A percentile compares a stretch with the other conserved stretches of the same genome.
Evolutionary conservation across 1,140 invertebrate species (phyloP).

Genomic region (Dendroctonus valens): DNA sequence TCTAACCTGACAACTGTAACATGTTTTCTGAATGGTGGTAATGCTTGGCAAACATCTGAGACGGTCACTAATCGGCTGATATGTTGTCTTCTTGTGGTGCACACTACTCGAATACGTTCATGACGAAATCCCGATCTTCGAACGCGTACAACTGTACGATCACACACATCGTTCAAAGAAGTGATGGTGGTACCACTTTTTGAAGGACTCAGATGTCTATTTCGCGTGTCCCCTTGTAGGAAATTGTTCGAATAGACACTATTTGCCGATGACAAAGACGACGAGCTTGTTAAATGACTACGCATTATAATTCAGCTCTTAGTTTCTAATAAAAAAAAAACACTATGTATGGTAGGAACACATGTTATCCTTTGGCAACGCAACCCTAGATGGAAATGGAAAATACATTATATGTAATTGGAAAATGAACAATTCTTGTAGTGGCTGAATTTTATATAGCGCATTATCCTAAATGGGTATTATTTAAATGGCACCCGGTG

Average conservation of each 20-base stretch:
- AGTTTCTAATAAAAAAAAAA: too few species aligned
- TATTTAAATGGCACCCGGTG: too few species aligned
- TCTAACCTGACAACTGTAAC: constrained; percentile 49
- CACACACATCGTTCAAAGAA: constrained; percentile 38
- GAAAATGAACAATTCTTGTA: too few species aligned
- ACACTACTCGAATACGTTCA: constrained; percentile 48
- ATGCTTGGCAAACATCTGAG: constrained; percentile 42
- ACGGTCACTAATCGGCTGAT: constrained; percentile 49
- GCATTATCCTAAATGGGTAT: too few species aligned
- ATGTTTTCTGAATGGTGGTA: constrained; percentile 48
- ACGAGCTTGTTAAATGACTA: constrained; percentile 19
- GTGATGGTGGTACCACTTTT: constrained; percentile 29
- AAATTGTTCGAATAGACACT: constrained; percentile 25
- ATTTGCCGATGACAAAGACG: constrained; percentile 4
- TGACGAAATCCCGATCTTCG: constrained; percentile 45
- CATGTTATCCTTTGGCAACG: too few species aligned
- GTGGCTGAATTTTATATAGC: too few species aligned
- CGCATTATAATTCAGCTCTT: constrained; percentile 8
- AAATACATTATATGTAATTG: too few species aligned
- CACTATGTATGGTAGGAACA: too few species aligned
- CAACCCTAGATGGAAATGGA: too few species aligned
- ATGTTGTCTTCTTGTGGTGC: constrained; percentile 48
- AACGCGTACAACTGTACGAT: constrained; percentile 46
- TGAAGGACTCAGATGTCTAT: constrained; percentile 30
- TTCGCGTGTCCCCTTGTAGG: constrained; percentile 12